phyloP scores from a whole-genome alignment of 2,113 vertebrate genomes.

The Malurus elegans region DNA sequence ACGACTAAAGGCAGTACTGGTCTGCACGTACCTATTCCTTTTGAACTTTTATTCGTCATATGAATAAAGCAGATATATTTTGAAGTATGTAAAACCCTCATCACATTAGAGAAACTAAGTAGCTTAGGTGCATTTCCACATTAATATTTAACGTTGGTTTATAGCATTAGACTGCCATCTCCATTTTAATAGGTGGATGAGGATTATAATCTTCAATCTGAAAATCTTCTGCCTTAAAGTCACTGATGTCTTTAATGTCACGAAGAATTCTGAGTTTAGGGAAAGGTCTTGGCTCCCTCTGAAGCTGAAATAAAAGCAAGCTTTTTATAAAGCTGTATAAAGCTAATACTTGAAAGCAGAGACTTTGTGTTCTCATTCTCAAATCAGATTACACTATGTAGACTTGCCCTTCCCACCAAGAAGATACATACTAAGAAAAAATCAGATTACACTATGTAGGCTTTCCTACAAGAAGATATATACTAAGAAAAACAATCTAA shows the following conservation, averaged over 20 bases:
- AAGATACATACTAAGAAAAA: background rate
- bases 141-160: background rate
- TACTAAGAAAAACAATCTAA: background rate
- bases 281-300: conserved; percentile 88
- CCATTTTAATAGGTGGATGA: conserved; percentile 93
- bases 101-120: background rate
- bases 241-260: conserved; percentile 82
- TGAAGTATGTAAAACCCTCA: background rate
- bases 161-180: conserved; percentile 86
- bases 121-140: background rate
- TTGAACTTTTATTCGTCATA: background rate
- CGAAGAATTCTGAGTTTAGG: conserved; percentile 90
- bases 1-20: background rate
- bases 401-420: background rate
- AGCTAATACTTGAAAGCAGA: background rate
- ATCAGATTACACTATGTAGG: background rate
- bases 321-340: background rate
- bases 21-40: background rate
- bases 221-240: conserved; percentile 90
- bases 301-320: conserved; percentile 78
- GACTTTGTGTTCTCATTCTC: background rate
- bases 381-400: background rate
- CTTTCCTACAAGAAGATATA: background rate
- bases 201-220: conserved; percentile 89
- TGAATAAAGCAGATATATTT: background rate